Evolutionary conservation across 2,888 invertebrate species (phyloP), one percentile per base, ranked within the genome.

Genomic region (Cynaeus angustus): DNA sequence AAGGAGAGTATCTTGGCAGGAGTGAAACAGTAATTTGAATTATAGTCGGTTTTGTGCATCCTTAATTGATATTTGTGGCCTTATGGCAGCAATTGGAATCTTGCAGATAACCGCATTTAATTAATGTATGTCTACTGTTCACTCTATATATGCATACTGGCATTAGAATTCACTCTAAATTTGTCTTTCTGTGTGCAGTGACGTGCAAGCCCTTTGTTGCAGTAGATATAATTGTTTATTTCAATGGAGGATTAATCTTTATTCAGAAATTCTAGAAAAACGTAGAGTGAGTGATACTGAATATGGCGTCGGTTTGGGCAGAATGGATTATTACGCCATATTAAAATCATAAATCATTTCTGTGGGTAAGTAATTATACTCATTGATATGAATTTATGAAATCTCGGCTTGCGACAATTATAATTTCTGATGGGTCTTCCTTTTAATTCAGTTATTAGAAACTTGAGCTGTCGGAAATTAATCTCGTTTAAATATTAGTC

Each of bases 21-120:
- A 74, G 72, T 78, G 77, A 76, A 82, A 81, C 80, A 75, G 80
- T 83, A 83, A 82, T 82, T 81, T 83, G 82, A 84, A 79, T 84
- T 84, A 84, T 81, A 80, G 78, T 76, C 76, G 78, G 79, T 77
- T 79, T 76, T 70, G 79, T 78, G 83, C 81, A 82, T 82, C 81
- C 83, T 83, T 85, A 85, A 85, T 85, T 85, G 84, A 84, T 85
- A 85, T 84, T 85, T 84, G 85, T 80, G 84, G 84, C 83, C 83
- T 81, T 82, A 82, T 77, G 83, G 79, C 78, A 80, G 81, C 82
- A 83, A 83, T 84, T 82, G 83, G 83, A 84, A 83, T 84, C 84
- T 84, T 85, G 84, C 84, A 84, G 84, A 85, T 85, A 85, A 84
- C 83, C 83, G 79, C 81, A 76, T 84, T 84, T 85, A 85, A 85